Evolutionary conservation across 1,140 invertebrate species (phyloP).

Genomic region (Plutomurus gul): DNA sequence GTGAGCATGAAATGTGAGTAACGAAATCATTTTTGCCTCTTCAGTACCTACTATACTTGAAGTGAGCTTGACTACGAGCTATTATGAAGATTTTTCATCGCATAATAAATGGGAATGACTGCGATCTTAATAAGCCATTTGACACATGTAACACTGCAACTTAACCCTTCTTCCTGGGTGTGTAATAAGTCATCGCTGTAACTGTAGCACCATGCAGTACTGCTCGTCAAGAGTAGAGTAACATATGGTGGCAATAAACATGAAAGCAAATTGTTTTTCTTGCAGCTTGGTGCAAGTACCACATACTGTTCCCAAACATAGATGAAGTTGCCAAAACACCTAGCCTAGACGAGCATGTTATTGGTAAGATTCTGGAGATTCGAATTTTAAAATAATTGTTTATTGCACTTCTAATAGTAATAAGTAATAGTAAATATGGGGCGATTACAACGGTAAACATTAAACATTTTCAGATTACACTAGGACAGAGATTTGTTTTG

Average conservation of each 20-base stretch:
- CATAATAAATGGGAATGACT: background rate
- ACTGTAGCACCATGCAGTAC: too few relatives aligned
- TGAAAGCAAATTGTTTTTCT: conserved; percentile 53
- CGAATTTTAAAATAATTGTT: background rate
- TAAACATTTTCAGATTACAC: conserved; percentile 73
- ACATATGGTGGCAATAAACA: background rate
- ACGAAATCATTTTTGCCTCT: too few relatives aligned
- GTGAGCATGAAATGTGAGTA: too few relatives aligned
- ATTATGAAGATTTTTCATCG: background rate
- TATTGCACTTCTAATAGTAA: too few relatives aligned
- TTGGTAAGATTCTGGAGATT: conserved; percentile 60
- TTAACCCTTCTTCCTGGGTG: background rate
- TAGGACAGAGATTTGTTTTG: conserved; percentile 80
- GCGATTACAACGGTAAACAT: too few relatives aligned
- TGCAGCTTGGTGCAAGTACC: conserved; percentile 65
- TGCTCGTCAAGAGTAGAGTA: too few relatives aligned
- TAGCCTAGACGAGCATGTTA: conserved; percentile 63
- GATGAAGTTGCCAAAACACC: conserved; percentile 61
- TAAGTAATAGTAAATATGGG: too few relatives aligned
- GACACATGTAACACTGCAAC: background rate
- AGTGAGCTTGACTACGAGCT: too few relatives aligned
- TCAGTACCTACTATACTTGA: too few relatives aligned
- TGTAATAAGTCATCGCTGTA: background rate
- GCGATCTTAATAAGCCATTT: background rate
- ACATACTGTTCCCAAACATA: conserved; percentile 55